Base-by-base conservation (phyloP, 2,888 invertebrate species). In the Eumerus sabulonum region DNA sequence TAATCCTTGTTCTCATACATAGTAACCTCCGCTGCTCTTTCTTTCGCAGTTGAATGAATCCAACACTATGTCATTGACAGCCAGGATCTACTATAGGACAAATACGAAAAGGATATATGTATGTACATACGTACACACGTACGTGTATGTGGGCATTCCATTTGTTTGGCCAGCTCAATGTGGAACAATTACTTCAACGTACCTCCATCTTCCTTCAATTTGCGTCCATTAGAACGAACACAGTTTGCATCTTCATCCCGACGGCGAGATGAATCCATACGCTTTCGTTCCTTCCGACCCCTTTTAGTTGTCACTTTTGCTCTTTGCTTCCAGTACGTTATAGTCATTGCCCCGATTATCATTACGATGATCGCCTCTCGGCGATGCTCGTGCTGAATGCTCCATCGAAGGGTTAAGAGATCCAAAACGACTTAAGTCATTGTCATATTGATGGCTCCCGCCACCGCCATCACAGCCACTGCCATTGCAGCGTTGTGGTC, bases 291-390 rank as follows among this genome's bases (percentile, higher is more conserved):
- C 9, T 3, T 9, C n/a, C 40, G 40, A 9, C 40, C 9, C 12
- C 40, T 9, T 7, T n/a, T 40, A 9, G 1, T 11, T 38, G 35
- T 14, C 35, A 14, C 17, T 38, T 45, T 59, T 36, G 13, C 35
- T 45, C 1, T 59, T 51, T 27, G 27, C 2, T 27, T 2, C 27
- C 7, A 27, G 27, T 27, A 4, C 35, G 16, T 42, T 27, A 18
- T 51, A 70, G 44, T 56, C 56, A 66, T 60, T 62, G 71, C 66
- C 66, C 72, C 66, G 50, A 56, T 66, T 48, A 54, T 54, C 62
- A 42, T 72, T 57, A 67, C 56, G 38, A 57, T 64, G 51, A 45
- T n/a, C 27, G 13, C 45, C 18, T 53, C 17, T 48, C 16, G 44
- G 27, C n/a, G 35, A 35, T 70, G 53, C 27, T n/a, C 36, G 47